Percentiles rank a stretch among this genome's conserved stretches.
Evolutionary conservation across 2,113 vertebrate species (phyloP).

Genomic region (Cacatua alba): DNA sequence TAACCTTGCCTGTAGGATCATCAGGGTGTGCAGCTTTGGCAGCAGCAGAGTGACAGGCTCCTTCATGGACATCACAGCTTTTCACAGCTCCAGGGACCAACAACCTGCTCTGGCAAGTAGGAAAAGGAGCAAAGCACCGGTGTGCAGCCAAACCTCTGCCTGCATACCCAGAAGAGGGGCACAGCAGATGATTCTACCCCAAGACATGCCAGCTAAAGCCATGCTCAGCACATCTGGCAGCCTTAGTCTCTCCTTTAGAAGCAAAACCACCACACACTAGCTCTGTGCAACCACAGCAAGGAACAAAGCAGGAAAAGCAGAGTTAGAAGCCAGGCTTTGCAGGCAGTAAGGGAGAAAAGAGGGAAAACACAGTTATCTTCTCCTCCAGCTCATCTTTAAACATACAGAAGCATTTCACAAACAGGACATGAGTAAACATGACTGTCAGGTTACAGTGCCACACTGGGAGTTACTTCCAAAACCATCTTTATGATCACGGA

Average conservation of each 20-base stretch:
- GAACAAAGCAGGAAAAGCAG: neutral
- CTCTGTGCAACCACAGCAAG: neutral
- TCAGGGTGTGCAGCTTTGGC: no score
- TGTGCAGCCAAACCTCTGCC: accelerated
- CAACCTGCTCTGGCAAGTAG: neutral
- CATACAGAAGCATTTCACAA: neutral
- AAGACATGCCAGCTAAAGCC: neutral
- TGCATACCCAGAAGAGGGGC: neutral
- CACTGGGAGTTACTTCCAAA: neutral
- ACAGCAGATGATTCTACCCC: neutral
- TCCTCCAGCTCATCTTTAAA: neutral
- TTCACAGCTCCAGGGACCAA: neutral
- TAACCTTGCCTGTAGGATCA: accelerated
- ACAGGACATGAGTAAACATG: neutral
- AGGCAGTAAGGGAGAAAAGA: neutral
- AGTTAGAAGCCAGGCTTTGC: neutral
- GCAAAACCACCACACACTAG: neutral
- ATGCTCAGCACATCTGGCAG: neutral
- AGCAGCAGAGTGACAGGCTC: neutral
- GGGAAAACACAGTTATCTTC: neutral
- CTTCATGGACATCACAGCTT: accelerated
- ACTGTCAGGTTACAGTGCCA: neutral
- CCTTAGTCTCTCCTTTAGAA: neutral
- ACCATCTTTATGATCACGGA: neutral
- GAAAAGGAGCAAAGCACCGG: neutral